Percentiles rank a stretch among this genome's conserved stretches.
These are phyloP conservation scores for Macrotis lagotis DNA, from an alignment of 2,113 vertebrate genomes.

Conservation along the genomic window DNA sequence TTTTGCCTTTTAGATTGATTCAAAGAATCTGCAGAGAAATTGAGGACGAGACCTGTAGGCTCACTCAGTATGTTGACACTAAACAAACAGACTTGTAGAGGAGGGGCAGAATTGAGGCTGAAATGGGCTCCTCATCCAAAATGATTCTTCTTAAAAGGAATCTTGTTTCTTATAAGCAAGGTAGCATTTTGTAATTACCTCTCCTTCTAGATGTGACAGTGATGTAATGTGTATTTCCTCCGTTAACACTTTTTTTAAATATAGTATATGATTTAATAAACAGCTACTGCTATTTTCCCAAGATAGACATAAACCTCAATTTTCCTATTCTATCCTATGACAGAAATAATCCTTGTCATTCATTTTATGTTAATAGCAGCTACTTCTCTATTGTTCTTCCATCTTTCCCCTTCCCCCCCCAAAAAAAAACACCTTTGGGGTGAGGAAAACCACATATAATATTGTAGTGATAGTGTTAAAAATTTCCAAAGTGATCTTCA, in stretches of 20 bases:
- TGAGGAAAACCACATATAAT: neutral
- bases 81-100: constrained; percentile 61
- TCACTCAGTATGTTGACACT: constrained; percentile 59
- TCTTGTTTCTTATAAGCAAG: constrained; percentile 64
- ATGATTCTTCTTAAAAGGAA: constrained; percentile 73
- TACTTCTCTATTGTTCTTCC: neutral
- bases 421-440: neutral
- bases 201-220: neutral
- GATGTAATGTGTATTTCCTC: neutral
- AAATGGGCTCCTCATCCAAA: constrained; percentile 58
- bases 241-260: neutral
- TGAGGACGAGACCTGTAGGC: constrained; percentile 77
- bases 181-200: neutral
- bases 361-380: neutral
- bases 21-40: constrained; percentile 74
- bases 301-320: neutral
- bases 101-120: constrained; percentile 68
- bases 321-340: neutral
- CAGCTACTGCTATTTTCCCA: neutral
- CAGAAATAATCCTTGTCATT: neutral
- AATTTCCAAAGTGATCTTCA: neutral
- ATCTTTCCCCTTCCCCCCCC: neutral
- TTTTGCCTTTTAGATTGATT: constrained; percentile 65
- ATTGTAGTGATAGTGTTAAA: neutral
- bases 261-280: neutral